A percentile compares a stretch with the other conserved stretches of the same genome.
Evolutionary conservation across 2,888 invertebrate genomes (phyloP).

Genomic region (Helleia helle): DNA sequence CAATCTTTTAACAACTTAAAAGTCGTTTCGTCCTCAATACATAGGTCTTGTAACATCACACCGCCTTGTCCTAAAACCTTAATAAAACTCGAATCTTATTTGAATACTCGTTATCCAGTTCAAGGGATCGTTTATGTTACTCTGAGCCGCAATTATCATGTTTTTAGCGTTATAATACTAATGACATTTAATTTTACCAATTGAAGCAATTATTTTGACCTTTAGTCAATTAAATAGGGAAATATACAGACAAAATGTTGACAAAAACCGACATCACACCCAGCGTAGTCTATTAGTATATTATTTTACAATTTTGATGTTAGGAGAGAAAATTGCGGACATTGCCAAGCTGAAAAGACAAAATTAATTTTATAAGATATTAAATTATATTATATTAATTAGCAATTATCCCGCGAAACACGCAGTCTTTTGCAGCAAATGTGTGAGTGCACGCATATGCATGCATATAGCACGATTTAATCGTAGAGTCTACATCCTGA

Average conservation of each 20-base stretch:
- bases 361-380: no score
- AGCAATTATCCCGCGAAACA: no score
- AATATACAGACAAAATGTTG: neutral
- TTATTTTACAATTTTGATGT: no score
- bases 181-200: conserved; percentile 1
- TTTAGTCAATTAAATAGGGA: neutral
- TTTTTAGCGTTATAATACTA: neutral
- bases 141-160: conserved; percentile 1
- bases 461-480: no score
- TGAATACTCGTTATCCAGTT: conserved; percentile 44
- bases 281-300: no score
- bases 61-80: conserved; percentile 40
- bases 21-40: conserved; percentile 2
- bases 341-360: no score
- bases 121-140: conserved; percentile 33
- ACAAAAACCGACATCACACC: no score
- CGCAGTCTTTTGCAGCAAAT: no score
- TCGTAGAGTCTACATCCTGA: no score
- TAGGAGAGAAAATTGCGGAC: no score
- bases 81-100: conserved; percentile 28
- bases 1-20: neutral
- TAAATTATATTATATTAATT: no score
- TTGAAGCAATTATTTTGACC: conserved; percentile 10
- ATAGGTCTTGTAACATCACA: conserved; percentile 4
- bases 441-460: no score